A percentile compares a stretch with the other conserved stretches of the same genome.
phyloP scores from a whole-genome alignment of 2,888 invertebrate species.

The Allygus modestus region DNA sequence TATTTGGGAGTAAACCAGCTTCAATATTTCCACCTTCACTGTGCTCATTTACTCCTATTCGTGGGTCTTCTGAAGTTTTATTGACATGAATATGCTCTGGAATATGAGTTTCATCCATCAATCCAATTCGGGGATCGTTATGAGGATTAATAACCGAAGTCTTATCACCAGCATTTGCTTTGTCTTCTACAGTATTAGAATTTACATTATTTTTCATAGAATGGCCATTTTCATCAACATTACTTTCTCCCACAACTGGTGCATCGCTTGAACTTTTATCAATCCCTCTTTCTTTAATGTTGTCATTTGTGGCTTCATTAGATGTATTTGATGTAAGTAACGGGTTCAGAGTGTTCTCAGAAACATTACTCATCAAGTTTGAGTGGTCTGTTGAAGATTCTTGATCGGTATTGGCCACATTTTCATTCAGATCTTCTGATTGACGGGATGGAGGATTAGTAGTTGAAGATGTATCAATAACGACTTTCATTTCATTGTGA shows the following conservation, averaged over 20 bases:
- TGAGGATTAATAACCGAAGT: constrained; percentile 6
- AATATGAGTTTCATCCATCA: background rate
- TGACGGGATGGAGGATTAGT: background rate
- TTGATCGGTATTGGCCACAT: background rate
- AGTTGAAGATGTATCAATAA: background rate
- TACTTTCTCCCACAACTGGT: background rate
- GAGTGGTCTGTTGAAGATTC: background rate
- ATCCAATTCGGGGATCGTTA: constrained; percentile 47
- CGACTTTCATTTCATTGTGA: constrained; percentile 19
- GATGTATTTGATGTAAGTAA: constrained; percentile 4
- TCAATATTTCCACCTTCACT: background rate
- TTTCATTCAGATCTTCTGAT: background rate
- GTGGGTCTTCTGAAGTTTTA: constrained; percentile 39
- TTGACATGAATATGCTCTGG: constrained; percentile 9
- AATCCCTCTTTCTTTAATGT: constrained; percentile 29
- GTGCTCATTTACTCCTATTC: background rate
- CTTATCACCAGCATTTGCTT: background rate
- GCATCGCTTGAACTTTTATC: background rate
- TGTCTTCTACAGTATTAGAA: background rate
- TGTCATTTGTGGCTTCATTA: background rate
- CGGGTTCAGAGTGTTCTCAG: background rate
- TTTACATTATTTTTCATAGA: background rate
- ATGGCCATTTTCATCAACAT: constrained; percentile 1
- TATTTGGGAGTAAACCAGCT: background rate
- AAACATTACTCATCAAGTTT: background rate